These are phyloP conservation scores for Protonemura montana DNA, from an alignment of 2,888 invertebrate genomes.

Conservation along the genomic window DNA sequence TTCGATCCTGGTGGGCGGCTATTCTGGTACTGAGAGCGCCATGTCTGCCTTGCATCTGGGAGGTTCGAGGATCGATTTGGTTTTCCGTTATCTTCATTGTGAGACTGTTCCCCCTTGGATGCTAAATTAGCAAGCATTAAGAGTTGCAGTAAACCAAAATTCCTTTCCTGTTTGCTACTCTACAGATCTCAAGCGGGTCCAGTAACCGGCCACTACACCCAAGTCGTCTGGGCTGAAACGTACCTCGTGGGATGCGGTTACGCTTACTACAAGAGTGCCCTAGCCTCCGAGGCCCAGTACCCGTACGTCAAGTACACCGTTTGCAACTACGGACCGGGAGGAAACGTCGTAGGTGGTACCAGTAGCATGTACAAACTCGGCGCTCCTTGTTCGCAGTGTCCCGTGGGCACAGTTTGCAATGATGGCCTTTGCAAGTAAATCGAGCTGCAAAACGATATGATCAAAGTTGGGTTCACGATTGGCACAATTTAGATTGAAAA, in stretches of 20 bases:
- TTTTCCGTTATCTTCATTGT: too few relatives aligned
- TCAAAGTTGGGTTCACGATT: too few relatives aligned
- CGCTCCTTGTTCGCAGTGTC: constrained; percentile 54
- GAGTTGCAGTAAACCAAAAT: too few relatives aligned
- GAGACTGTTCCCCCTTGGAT: constrained; percentile 48
- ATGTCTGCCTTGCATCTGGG: too few relatives aligned
- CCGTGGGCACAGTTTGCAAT: constrained; percentile 49
- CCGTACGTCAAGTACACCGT: constrained; percentile 56
- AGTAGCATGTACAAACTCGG: constrained; percentile 55
- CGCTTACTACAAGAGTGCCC: constrained; percentile 56
- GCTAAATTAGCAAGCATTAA: too few relatives aligned
- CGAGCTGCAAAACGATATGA: too few relatives aligned
- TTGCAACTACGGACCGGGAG: constrained; percentile 60
- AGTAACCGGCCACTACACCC: constrained; percentile 58
- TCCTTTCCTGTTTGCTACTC: too few relatives aligned
- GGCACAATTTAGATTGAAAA: too few relatives aligned
- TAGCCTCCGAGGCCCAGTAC: constrained; percentile 51
- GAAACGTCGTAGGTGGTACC: constrained; percentile 54
- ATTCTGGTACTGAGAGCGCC: too few relatives aligned
- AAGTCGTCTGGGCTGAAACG: constrained; percentile 62
- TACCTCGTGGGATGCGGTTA: constrained; percentile 61
- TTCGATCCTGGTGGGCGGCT: too few relatives aligned
- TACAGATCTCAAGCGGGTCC: constrained; percentile 38
- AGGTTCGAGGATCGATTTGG: too few relatives aligned
- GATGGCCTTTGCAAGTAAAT: too few relatives aligned